Conservation (phyloP, 2,888 invertebrate species). For the Eubasilissa splendida region DNA sequence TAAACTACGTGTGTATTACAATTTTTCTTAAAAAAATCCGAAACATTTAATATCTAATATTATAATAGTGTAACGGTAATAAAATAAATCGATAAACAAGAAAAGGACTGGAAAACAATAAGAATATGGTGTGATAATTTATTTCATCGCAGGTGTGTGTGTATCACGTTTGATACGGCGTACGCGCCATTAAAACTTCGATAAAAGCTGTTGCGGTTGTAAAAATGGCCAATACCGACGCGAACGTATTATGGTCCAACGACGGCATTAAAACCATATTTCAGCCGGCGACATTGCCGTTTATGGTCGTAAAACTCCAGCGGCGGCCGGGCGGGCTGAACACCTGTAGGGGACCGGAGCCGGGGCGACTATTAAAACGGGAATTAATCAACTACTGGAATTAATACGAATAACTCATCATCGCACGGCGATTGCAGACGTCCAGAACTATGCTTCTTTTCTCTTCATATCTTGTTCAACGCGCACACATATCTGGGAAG, state of each 20-base stretch:
- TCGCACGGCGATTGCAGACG: neutral
- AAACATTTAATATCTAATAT: no score
- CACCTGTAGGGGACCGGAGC: neutral
- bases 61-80: neutral
- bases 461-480: no score
- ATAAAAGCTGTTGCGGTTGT: conserved; percentile 53
- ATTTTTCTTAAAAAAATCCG: no score
- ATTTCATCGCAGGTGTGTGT: neutral
- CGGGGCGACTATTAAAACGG: conserved; percentile 9
- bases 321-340: neutral
- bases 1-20: no score
- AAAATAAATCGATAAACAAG: neutral
- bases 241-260: conserved; percentile 44
- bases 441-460: neutral
- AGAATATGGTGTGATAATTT: neutral
- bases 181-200: conserved; percentile 53
- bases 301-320: conserved; percentile 28
- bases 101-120: neutral
- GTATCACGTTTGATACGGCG: conserved; percentile 30
- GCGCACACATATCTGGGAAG: no score
- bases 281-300: conserved; percentile 41
- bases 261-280: conserved; percentile 42
- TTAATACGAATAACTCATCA: neutral
- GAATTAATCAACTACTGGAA: conserved; percentile 12
- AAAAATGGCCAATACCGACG: conserved; percentile 49